Base-by-base conservation (phyloP, 2,797 vertebrate genomes). In the Strix occidentalis region DNA sequence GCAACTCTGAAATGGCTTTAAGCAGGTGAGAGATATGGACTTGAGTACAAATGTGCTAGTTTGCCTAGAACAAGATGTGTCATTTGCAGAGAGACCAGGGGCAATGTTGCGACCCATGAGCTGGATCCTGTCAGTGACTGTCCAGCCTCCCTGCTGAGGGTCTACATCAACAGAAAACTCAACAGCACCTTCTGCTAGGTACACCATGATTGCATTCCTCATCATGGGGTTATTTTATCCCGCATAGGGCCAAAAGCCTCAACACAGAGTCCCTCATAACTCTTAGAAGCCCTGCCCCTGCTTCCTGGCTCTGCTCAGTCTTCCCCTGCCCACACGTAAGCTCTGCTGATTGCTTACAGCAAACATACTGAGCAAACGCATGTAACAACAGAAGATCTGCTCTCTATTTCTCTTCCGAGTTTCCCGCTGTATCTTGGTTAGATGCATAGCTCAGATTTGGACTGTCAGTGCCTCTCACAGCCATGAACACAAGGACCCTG, bases 341-440 rank as follows among this genome's bases (percentile, higher is more conserved):
- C 68, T 74, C 69, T 35, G 37, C 18, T 29, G 24, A 58, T n/a
- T 16, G 35, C 63, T 64, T 48, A 20, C 9, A 28, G 24, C 48
- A 56, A 68, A 63, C 2, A 1, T 11, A 75, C 33, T 10, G 14
- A 60, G 20, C 18, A 58, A 79, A 70, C 29, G 29, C 12, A 60
- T 5, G 8, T 24, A n/a, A 68, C 18, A 6, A 68, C 18, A 6
- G 6, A 56, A 17, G 8, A 21, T 13, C 31, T 54, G 46, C 16
- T 71, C 35, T 76, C 37, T 0, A 0, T 37, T 41, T 60, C 37
- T 63, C 33, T 19, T 39, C 33, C 0, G 17, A 41, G 39, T 1
- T 61, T 28, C 74, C 76, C 86, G 60, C 51, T 35, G 50, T 16
- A 19, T 18, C n/a, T 69, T 9, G 2, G 20, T 58, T 20, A 60